phyloP scores from a whole-genome alignment of 2,113 vertebrate species.

The Pardalotus punctatus region DNA sequence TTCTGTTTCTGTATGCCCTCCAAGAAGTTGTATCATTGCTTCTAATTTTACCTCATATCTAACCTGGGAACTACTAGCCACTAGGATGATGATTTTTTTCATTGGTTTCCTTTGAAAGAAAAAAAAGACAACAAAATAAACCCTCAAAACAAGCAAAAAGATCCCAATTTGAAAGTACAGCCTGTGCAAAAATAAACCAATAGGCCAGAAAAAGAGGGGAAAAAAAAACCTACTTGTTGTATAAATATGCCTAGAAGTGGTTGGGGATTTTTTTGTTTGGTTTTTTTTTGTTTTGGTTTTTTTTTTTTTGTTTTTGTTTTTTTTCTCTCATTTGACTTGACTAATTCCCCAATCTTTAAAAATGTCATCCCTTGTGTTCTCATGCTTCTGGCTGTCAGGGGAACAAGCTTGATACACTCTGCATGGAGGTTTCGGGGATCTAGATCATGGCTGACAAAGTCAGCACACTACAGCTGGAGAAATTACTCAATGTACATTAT shows the following conservation, averaged over 20 bases:
- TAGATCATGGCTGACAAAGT: neutral
- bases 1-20: neutral
- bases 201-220: neutral
- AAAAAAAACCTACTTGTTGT: neutral
- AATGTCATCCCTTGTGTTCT: neutral
- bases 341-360: neutral
- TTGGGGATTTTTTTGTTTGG: too few species aligned
- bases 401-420: neutral
- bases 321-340: neutral
- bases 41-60: neutral
- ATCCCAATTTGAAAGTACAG: neutral
- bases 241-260: neutral
- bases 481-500: neutral
- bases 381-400: fast-evolving
- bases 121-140: neutral
- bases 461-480: neutral
- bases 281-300: neutral
- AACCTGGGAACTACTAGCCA: neutral
- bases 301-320: neutral
- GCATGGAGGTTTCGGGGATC: neutral
- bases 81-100: neutral
- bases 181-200: neutral
- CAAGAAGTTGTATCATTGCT: neutral
- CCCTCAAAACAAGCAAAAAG: neutral
- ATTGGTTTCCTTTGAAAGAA: neutral